These are phyloP conservation scores for Spilosoma lubricipeda DNA, from an alignment of 2,888 invertebrate species.

Conservation along the genomic window DNA sequence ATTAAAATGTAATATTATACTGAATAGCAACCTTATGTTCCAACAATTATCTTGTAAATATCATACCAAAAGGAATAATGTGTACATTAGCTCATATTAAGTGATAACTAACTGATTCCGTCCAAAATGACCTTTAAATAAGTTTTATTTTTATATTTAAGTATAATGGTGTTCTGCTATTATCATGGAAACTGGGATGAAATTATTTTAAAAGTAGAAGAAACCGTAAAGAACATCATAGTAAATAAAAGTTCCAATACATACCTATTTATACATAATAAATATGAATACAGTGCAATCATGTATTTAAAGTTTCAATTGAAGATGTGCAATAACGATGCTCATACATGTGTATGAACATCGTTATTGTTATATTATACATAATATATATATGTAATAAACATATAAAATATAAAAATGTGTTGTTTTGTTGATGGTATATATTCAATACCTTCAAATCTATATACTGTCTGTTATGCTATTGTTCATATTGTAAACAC, in stretches of 20 bases:
- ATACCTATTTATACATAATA: neutral
- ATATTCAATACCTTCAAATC: neutral
- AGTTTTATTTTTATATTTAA: constrained; percentile 1
- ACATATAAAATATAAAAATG: no score
- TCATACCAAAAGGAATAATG: neutral
- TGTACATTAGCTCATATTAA: neutral
- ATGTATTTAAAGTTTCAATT: neutral
- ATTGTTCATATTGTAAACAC: neutral
- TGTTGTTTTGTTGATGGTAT: neutral
- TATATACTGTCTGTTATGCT: neutral
- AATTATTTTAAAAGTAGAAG: no score
- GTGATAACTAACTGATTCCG: constrained; percentile 2
- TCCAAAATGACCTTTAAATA: neutral
- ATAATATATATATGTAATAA: neutral
- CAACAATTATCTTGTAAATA: neutral
- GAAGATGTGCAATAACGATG: neutral
- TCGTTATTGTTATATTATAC: no score
- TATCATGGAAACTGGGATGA: neutral
- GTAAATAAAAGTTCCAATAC: neutral
- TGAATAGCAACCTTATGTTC: neutral
- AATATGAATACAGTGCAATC: neutral
- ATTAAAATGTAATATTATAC: neutral
- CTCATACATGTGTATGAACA: neutral
- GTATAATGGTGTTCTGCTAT: neutral
- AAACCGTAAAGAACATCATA: no score